A percentile compares a stretch with the other conserved stretches of the same genome.
Evolutionary conservation across 1,140 invertebrate species (phyloP).

Genomic region (Rhopalosiphum maidis): DNA sequence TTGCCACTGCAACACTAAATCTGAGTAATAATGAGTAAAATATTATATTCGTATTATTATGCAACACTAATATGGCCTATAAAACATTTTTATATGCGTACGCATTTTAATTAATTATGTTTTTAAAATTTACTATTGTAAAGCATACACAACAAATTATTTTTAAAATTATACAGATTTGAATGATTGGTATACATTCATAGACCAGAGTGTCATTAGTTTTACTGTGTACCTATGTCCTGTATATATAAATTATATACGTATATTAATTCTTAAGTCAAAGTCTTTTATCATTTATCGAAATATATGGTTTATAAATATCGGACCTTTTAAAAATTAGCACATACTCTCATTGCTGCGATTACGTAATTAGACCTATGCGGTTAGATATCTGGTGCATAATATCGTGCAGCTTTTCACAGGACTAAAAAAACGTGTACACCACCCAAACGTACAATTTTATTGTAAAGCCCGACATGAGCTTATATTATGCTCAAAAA

Average conservation of each 20-base stretch:
- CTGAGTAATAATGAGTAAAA: not conserved
- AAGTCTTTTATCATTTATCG: not conserved
- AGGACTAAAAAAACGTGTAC: constrained; percentile 38
- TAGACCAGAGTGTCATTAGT: not conserved
- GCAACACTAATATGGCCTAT: not conserved
- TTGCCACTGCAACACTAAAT: not conserved
- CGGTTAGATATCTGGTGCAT: not conserved
- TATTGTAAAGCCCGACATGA: not conserved
- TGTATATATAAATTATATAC: not conserved
- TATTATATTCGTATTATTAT: not conserved
- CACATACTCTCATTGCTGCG: too few species aligned
- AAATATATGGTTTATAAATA: not conserved
- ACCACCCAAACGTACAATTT: constrained; percentile 23
- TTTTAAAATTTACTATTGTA: not conserved
- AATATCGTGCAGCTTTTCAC: not conserved
- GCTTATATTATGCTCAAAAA: not conserved
- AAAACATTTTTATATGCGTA: not conserved
- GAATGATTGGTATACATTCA: not conserved
- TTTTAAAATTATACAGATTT: not conserved
- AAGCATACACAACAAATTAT: not conserved
- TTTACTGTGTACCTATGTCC: not conserved
- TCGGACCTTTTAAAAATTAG: too few species aligned
- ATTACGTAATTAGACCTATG: not conserved
- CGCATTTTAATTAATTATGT: not conserved
- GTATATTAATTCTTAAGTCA: not conserved